Base-by-base conservation (phyloP, 2,888 invertebrate species). In the Lasioglossum malachurum region DNA sequence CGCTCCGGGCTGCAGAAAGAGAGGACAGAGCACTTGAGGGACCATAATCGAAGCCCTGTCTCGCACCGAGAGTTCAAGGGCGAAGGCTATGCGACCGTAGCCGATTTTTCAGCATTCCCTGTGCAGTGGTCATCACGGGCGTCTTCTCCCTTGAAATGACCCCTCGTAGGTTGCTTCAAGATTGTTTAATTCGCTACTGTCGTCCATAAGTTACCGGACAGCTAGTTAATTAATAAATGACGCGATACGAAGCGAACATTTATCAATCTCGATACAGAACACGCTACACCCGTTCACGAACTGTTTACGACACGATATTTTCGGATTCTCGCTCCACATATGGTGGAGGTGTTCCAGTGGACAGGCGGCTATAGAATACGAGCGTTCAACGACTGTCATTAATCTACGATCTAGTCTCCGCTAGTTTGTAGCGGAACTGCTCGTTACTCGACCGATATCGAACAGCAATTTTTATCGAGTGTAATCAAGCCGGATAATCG, bases 331-430 rank as follows among this genome's bases (percentile, higher is more conserved):
- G 49, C 23, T 49, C 49, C 23, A 49, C 2, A 16, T 0, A 31
- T 31, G 31, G 31, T 31, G 23, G 19, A 19, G 49, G 23, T 53
- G 75, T 69, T 76, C 72, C 85, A 80, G 87, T 85, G 78, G 69
- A 80, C 80, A 16, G 31, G 16, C 8, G 12, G 72, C 69, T 73
- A n/a, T 44, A 86, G 81, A 73, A 85, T 86, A 80, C 78, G 76
- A 83, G 46, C 87, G 78, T 78, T 79, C 85, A 72, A 86, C 83
- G 79, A 53, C 76, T 77, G 74, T 75, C 80, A 49, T 78, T 78
- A 35, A 73, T 78, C 83, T 38, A 23, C 35, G 27, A 78, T 78
- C 83, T 75, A 53, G 69, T 46, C 69, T 19, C 23, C 67, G 69
- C 77, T 69, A 41, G 69, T 38, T 41, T 41, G 23, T 12, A 38